phyloP scores from a whole-genome alignment of 2,888 invertebrate species.

The Gisinianus flammeolus region DNA sequence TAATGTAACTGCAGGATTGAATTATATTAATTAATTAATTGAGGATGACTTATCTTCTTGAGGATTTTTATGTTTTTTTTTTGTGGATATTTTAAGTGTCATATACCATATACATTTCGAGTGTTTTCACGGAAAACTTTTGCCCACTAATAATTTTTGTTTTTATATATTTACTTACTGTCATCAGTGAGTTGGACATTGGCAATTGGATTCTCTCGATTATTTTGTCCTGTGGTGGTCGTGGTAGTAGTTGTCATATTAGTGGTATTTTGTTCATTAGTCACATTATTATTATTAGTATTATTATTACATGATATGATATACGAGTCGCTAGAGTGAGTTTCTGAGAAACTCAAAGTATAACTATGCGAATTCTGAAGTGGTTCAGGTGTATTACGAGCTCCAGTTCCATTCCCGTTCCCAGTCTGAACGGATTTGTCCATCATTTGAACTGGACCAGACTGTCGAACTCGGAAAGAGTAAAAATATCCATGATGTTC shows the following conservation, averaged over 20 bases:
- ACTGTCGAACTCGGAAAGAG: constrained; percentile 57
- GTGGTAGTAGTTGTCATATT: constrained; percentile 8
- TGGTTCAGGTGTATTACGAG: neutral
- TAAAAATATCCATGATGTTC: constrained; percentile 57
- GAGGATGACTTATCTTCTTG: no score
- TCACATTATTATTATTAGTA: neutral
- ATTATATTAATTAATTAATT: no score
- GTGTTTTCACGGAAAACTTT: no score
- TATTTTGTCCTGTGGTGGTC: neutral
- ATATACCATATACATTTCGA: no score
- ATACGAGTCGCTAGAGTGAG: constrained; percentile 30
- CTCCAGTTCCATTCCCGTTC: constrained; percentile 24
- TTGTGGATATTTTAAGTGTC: no score
- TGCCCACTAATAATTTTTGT: no score
- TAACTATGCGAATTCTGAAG: constrained; percentile 40
- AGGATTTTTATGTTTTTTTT: no score
- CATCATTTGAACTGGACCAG: constrained; percentile 58
- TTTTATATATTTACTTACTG: constrained; percentile 6
- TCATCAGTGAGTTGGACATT: neutral
- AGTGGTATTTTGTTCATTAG: no score
- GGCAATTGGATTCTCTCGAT: neutral
- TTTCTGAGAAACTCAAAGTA: constrained; percentile 49
- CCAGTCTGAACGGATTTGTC: constrained; percentile 57
- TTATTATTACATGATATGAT: constrained; percentile 31
- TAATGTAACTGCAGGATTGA: no score